A percentile compares a stretch with the other conserved stretches of the same genome.
These are phyloP conservation scores for Bambusicola thoracicus DNA, from an alignment of 2,113 vertebrate genomes.

Conservation along the genomic window DNA sequence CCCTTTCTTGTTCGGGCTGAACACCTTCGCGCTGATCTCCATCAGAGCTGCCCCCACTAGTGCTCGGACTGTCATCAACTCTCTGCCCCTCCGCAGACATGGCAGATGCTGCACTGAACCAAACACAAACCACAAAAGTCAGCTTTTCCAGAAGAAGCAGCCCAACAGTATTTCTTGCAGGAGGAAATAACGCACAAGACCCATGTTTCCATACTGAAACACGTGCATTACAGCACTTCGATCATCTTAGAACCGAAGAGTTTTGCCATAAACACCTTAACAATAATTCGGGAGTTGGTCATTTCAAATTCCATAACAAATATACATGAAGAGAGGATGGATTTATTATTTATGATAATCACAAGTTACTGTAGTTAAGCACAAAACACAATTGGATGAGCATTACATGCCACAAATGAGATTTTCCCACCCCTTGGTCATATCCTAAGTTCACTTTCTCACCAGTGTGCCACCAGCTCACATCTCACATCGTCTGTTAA, in stretches of 20 bases:
- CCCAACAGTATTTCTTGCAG: not conserved
- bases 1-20: conserved; percentile 93
- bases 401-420: not conserved
- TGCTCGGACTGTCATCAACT: conserved; percentile 97
- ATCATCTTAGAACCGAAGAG: not conserved
- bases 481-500: not conserved
- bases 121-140: not conserved
- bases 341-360: not conserved
- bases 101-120: conserved; percentile 81
- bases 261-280: not conserved
- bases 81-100: conserved; percentile 98
- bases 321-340: not conserved
- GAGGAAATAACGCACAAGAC: not conserved
- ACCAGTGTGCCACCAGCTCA: not conserved
- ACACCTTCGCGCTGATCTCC: conserved; percentile 93
- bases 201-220: not conserved
- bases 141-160: not conserved
- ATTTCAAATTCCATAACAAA: not conserved
- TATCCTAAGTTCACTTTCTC: not conserved
- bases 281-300: not conserved
- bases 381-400: not conserved
- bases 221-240: not conserved
- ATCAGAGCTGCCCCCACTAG: conserved; percentile 97
- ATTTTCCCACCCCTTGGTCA: not conserved
- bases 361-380: not conserved